Conservation (phyloP, 2,888 invertebrate species). For the Cremastobaeus sp. region DNA sequence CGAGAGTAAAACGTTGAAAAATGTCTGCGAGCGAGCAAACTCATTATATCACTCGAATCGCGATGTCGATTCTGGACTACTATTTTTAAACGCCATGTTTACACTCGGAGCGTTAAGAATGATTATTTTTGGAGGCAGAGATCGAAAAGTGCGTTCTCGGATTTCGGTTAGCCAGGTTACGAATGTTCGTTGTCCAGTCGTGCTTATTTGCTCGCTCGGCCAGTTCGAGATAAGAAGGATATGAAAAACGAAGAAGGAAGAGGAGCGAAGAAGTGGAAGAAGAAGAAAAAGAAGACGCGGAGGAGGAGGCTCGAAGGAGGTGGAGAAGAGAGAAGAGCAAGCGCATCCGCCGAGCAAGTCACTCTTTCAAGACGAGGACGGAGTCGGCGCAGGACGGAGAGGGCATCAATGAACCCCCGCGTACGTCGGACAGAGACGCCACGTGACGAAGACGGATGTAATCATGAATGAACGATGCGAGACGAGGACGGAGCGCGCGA, state of each 20-base stretch:
- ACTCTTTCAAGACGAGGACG: slow-evolving; percentile 48
- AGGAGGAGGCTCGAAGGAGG: slow-evolving; percentile 9
- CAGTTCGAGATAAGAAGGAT: slow-evolving; percentile 52
- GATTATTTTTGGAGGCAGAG: slow-evolving; percentile 58
- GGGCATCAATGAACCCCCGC: slow-evolving; percentile 73
- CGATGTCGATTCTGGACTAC: slow-evolving; percentile 30
- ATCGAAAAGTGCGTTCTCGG: slow-evolving; percentile 60
- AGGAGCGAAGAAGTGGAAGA: slow-evolving; percentile 18
- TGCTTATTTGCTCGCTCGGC: slow-evolving; percentile 52
- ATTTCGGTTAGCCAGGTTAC: slow-evolving; percentile 63
- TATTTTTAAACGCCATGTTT: slow-evolving; percentile 55
- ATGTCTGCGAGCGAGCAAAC: no score
- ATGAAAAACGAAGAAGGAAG: slow-evolving; percentile 23
- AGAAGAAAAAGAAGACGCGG: slow-evolving; percentile 21
- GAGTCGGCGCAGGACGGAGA: slow-evolving; percentile 63
- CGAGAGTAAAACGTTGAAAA: no score
- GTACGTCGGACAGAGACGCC: slow-evolving; percentile 67
- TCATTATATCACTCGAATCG: slow-evolving; percentile 14
- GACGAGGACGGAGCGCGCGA: slow-evolving; percentile 73
- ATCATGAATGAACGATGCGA: slow-evolving; percentile 72
- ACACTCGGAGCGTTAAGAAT: slow-evolving; percentile 47
- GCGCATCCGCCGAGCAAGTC: slow-evolving; percentile 45
- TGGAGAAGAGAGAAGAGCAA: slow-evolving; percentile 12
- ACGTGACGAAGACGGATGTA: slow-evolving; percentile 64
- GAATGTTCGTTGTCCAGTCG: slow-evolving; percentile 60